Percentiles rank a stretch among this genome's conserved stretches.
These are phyloP conservation scores for Drosophila acutilabella DNA, from an alignment of 2,888 invertebrate species.

Conservation along the genomic window DNA sequence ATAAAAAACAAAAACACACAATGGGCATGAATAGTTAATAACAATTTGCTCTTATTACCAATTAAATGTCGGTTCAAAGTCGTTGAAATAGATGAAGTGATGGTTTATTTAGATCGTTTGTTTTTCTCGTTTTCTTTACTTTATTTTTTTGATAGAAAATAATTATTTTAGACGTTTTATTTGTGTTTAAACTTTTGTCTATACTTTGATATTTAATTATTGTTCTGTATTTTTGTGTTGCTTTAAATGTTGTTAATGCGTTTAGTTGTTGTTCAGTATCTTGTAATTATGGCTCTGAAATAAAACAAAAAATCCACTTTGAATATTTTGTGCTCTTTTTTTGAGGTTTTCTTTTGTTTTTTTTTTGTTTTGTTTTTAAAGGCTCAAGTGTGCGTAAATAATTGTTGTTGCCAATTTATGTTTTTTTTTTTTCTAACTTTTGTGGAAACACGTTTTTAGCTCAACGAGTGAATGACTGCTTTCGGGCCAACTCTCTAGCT, in stretches of 20 bases:
- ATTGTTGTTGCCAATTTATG: slow-evolving; percentile 30
- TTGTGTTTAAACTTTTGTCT: slow-evolving; percentile 41
- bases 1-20: slow-evolving; percentile 70
- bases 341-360: neutral
- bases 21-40: slow-evolving; percentile 74
- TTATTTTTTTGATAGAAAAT: too few species aligned
- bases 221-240: slow-evolving; percentile 33
- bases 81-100: slow-evolving; percentile 70
- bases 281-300: slow-evolving; percentile 74
- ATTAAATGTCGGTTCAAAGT: slow-evolving; percentile 80
- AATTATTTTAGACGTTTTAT: slow-evolving; percentile 20
- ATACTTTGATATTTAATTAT: slow-evolving; percentile 33
- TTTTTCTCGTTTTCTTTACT: slow-evolving; percentile 16
- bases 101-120: slow-evolving; percentile 30
- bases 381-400: slow-evolving; percentile 41
- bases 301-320: slow-evolving; percentile 64
- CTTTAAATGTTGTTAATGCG: slow-evolving; percentile 38
- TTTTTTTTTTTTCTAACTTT: slow-evolving; percentile 20
- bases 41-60: slow-evolving; percentile 79
- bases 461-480: slow-evolving; percentile 41
- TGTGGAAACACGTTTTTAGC: slow-evolving; percentile 59
- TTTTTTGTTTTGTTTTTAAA: slow-evolving; percentile 2
- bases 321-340: slow-evolving; percentile 58
- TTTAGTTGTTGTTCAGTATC: slow-evolving; percentile 47
- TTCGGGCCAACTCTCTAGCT: slow-evolving; percentile 31